Evolutionary conservation across 1,140 invertebrate species (phyloP).

Genomic region (Saxidomus purpurata): DNA sequence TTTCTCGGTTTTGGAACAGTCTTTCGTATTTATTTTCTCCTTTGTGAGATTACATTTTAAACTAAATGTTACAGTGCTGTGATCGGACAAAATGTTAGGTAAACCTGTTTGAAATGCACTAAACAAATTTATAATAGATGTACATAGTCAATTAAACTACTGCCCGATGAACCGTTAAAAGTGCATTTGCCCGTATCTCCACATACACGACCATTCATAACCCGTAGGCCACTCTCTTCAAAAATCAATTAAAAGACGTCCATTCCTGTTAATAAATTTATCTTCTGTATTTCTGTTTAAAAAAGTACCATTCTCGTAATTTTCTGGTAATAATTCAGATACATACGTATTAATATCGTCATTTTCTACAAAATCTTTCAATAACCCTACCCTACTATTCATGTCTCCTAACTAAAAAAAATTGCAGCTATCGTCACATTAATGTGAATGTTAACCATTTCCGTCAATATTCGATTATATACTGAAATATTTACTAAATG

Average conservation of each 20-base stretch:
- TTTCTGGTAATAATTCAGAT: neutral
- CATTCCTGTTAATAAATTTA: neutral
- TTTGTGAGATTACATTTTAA: neutral
- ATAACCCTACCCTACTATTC: neutral
- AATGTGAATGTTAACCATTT: neutral
- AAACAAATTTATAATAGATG: neutral
- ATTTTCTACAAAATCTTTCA: too few species aligned
- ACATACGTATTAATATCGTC: neutral
- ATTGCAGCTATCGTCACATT: neutral
- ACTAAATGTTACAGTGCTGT: neutral
- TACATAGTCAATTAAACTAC: neutral
- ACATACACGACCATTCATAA: slow-evolving; percentile 3
- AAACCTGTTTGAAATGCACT: neutral
- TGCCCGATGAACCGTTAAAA: neutral
- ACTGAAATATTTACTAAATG: neutral
- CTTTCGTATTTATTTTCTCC: neutral
- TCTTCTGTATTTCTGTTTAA: neutral
- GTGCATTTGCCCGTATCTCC: neutral
- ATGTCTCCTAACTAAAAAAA: neutral
- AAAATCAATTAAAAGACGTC: slow-evolving; percentile 17
- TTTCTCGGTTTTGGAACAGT: neutral
- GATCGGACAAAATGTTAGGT: slow-evolving; percentile 1
- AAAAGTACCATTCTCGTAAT: neutral
- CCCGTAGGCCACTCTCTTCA: neutral
- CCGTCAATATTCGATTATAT: neutral